Base-by-base conservation (phyloP, 1,140 invertebrate genomes). In the Marisa cornuarietis region DNA sequence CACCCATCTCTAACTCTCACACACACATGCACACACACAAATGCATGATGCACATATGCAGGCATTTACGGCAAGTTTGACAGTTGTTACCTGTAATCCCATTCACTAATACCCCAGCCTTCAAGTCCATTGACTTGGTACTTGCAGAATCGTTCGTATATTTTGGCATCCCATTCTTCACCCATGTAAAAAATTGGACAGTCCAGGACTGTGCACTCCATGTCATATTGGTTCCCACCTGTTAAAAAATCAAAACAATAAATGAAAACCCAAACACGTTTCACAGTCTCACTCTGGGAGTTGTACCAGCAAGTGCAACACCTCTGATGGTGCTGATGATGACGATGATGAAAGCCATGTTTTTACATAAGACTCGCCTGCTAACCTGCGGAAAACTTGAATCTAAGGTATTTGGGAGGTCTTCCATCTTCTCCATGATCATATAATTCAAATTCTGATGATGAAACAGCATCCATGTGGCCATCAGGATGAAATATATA, bases 51-150 rank as follows among this genome's bases (percentile, higher is more conserved):
- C 71, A 73, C 71, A 52, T 52, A 54, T 2, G 52, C 71, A 73
- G 42, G 52, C 71, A 52, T 20, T 18, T 42, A 31, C 16, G 13
- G 24, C 3, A 71, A 22, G 8, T 8, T 11, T 6, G 24, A 52
- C 24, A 24, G 4, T 0, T 14, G 76, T 71, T 82, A 89, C 89
- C 85, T 84, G 89, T 95, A 95, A 85, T 94, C 92, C 92, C 94
- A 95, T 90, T 95, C 94, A 2, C 93, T 94, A 26, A 95, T 92
- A 3, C 94, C 94, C 85, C 93, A 92, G 0, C 94, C 94, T 24
- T 91, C 91, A 0, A 93, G 88, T 5, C 93, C 94, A 90, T 95
- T 94, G 0, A 95, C 92, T 11, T 88, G 85, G 86, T 92, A 95
- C 76, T 88, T 92, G 82, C 93, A 93, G 87, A 94, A 94, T 58